Evolutionary conservation across 2,113 vertebrate genomes (phyloP).

Genomic region (Hiodon tergisus): DNA sequence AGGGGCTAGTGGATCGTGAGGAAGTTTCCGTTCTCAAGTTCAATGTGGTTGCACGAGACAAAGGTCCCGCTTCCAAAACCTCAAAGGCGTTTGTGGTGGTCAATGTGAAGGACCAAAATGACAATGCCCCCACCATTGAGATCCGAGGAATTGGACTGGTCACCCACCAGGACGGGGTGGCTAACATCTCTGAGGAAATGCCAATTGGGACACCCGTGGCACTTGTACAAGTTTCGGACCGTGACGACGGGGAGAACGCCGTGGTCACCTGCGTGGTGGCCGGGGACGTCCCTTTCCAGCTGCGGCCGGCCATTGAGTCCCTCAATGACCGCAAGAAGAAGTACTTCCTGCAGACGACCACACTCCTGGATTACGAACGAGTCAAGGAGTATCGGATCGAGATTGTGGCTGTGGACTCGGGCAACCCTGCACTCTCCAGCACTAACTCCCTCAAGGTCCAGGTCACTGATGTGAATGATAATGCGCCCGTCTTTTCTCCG

Average conservation of each 20-base stretch:
- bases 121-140: conserved; percentile 85
- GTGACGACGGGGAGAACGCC: conserved; percentile 89
- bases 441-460: conserved; percentile 93
- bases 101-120: conserved; percentile 85
- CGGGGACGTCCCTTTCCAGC: conserved; percentile 87
- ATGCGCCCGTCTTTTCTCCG: conserved; percentile 80
- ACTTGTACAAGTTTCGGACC: conserved; percentile 89
- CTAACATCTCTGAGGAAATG: conserved; percentile 94
- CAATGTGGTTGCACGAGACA: conserved; percentile 84
- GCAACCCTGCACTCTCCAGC: conserved; percentile 92
- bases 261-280: conserved; percentile 95
- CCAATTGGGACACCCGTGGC: conserved; percentile 87
- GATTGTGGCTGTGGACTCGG: conserved; percentile 91
- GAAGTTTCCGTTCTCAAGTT: conserved; percentile 83
- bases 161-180: conserved; percentile 84
- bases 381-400: conserved; percentile 88
- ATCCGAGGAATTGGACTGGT: conserved; percentile 91
- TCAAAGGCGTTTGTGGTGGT: conserved; percentile 82
- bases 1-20: conserved; percentile 85
- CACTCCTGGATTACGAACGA: conserved; percentile 80
- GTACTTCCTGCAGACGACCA: conserved; percentile 94
- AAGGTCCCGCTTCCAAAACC: conserved; percentile 80
- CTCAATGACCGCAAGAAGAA: conserved; percentile 91
- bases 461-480: conserved; percentile 92
- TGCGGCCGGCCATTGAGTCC: conserved; percentile 82